Conservation (phyloP, 2,888 invertebrate genomes). For the Biston betularia region DNA sequence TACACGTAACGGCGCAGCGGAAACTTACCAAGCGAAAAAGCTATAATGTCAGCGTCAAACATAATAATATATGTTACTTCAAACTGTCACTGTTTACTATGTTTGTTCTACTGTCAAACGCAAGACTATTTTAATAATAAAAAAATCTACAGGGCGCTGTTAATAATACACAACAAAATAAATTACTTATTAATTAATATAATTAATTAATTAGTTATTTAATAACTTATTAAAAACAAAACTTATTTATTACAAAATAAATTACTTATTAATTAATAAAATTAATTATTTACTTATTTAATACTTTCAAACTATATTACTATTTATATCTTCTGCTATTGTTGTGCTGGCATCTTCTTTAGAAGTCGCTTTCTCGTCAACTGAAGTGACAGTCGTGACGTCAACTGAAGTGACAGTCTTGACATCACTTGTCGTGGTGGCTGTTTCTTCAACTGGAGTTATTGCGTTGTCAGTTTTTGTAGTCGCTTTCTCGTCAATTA, state of each 20-base stretch:
- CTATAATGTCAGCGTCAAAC: no score
- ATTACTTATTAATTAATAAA: no score
- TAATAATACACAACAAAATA: slow-evolving; percentile 7
- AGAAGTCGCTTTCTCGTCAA: not conserved
- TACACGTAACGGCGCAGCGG: no score
- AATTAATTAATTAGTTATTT: no score
- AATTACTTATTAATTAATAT: no score
- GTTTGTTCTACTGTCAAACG: no score
- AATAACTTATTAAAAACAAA: no score
- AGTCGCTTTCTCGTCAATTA: not conserved
- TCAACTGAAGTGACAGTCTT: not conserved
- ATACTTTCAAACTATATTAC: slow-evolving; percentile 20
- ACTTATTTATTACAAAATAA: no score
- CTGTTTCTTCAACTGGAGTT: not conserved
- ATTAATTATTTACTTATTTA: slow-evolving; percentile 14
- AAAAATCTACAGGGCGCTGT: not conserved
- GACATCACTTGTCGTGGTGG: not conserved
- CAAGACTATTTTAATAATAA: no score
- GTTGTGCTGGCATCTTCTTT: slow-evolving; percentile 3
- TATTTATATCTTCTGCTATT: slow-evolving; percentile 1
- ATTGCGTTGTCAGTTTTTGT: not conserved
- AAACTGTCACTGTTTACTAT: not conserved
- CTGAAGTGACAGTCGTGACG: no score
- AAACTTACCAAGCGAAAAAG: no score
- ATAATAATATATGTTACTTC: no score